phyloP scores from a whole-genome alignment of 2,888 invertebrate species.

The Cantharis nigra region DNA sequence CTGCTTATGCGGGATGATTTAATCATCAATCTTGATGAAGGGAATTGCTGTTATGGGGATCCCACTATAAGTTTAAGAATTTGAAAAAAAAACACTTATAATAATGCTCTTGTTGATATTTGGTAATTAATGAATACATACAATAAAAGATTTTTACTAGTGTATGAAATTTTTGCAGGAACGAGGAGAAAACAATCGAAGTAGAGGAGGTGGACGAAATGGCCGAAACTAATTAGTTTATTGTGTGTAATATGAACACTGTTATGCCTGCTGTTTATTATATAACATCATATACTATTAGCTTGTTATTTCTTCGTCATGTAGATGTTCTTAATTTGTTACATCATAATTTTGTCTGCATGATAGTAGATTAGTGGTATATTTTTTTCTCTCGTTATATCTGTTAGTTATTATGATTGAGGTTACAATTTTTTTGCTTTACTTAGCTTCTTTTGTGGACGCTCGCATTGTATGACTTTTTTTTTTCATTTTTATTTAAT shows the following conservation, averaged over 20 bases:
- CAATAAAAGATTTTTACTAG: not conserved
- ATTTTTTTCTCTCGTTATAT: constrained; percentile 8
- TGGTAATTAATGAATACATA: not conserved
- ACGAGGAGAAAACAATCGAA: constrained; percentile 48
- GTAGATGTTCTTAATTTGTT: constrained; percentile 41
- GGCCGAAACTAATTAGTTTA: constrained; percentile 44
- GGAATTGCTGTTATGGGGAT: no score
- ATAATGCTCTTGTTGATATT: not conserved
- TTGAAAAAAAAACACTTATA: no score
- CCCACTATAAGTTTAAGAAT: no score
- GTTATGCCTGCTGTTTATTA: constrained; percentile 49
- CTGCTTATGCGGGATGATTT: no score
- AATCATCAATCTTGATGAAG: no score
- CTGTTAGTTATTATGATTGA: constrained; percentile 19
- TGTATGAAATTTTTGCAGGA: constrained; percentile 40
- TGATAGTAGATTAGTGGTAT: constrained; percentile 40
- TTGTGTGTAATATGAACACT: constrained; percentile 35
- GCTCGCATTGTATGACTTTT: constrained; percentile 13
- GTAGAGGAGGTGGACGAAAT: constrained; percentile 49
- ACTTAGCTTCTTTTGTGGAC: constrained; percentile 30
- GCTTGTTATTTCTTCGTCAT: constrained; percentile 47
- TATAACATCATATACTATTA: constrained; percentile 32
- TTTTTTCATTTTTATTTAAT: not conserved
- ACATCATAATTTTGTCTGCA: constrained; percentile 41
- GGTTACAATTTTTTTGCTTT: constrained; percentile 27